These are phyloP conservation scores for Lysandra bellargus DNA, from an alignment of 2,888 invertebrate genomes.

Conservation along the genomic window DNA sequence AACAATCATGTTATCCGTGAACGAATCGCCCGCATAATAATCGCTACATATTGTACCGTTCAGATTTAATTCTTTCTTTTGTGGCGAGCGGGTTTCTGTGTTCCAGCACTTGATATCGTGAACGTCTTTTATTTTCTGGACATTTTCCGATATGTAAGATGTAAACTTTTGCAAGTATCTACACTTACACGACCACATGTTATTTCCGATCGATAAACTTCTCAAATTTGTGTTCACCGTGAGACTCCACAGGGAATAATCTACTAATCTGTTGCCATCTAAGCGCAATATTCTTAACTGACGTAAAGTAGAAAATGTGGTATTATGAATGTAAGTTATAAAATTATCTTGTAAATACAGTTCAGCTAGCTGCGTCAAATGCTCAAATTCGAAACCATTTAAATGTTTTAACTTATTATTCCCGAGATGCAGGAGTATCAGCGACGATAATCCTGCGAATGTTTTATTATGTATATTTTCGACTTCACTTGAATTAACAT, in stretches of 20 bases:
- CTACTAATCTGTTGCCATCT: conserved; percentile 90
- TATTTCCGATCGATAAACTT: conserved; percentile 88
- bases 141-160: conserved; percentile 89
- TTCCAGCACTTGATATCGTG: conserved; percentile 90
- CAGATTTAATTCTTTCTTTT: conserved; percentile 88
- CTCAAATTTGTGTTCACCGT: conserved; percentile 83
- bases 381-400: conserved; percentile 92
- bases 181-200: conserved; percentile 95
- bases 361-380: conserved; percentile 88
- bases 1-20: conserved; percentile 89
- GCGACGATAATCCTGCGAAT: conserved; percentile 90
- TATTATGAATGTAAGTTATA: conserved; percentile 87
- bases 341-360: conserved; percentile 92
- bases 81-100: conserved; percentile 83
- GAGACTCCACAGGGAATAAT: conserved; percentile 89
- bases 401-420: conserved; percentile 90
- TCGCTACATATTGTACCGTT: conserved; percentile 93
- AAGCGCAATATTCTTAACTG: conserved; percentile 89
- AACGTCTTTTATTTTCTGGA: conserved; percentile 86
- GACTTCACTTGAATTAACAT: conserved; percentile 91
- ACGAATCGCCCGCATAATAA: conserved; percentile 90
- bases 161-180: conserved; percentile 91
- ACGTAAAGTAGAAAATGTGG: conserved; percentile 87
- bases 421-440: conserved; percentile 90
- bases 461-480: conserved; percentile 93